phyloP scores from a whole-genome alignment of 2,888 invertebrate species.

The Thyatira batis region DNA sequence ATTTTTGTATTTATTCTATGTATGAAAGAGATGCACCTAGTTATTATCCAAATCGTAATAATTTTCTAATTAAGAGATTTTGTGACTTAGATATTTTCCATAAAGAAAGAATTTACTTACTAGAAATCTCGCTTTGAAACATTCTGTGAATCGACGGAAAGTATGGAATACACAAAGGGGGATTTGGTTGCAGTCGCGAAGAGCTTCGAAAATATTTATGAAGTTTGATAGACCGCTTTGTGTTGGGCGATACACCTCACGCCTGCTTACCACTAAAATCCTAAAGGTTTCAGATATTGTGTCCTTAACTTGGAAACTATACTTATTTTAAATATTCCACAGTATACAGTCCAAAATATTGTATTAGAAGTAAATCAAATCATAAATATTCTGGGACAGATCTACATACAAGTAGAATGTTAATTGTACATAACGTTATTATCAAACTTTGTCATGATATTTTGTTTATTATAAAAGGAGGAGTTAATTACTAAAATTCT shows the following conservation, averaged over 20 bases:
- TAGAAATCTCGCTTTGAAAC: conserved; percentile 24
- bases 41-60: too few species aligned
- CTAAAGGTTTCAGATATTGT: neutral
- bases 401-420: too few species aligned
- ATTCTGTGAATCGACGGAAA: conserved; percentile 45
- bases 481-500: conserved; percentile 5
- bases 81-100: neutral
- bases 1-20: too few species aligned
- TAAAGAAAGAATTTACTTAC: neutral
- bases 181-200: conserved; percentile 60
- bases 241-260: conserved; percentile 43
- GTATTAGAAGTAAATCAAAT: too few species aligned
- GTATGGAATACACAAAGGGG: conserved; percentile 61
- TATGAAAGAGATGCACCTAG: too few species aligned
- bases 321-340: conserved; percentile 4
- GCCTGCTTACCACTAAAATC: conserved; percentile 8
- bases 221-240: conserved; percentile 75
- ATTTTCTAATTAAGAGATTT: too few species aligned
- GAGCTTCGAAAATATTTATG: conserved; percentile 75
- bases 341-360: too few species aligned
- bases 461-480: too few species aligned
- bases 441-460: too few species aligned
- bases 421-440: too few species aligned
- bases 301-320: neutral
- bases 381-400: too few species aligned